Evolutionary conservation across 92 coral and sea anemone species (phyloP).

Genomic region (Porites lobata): DNA sequence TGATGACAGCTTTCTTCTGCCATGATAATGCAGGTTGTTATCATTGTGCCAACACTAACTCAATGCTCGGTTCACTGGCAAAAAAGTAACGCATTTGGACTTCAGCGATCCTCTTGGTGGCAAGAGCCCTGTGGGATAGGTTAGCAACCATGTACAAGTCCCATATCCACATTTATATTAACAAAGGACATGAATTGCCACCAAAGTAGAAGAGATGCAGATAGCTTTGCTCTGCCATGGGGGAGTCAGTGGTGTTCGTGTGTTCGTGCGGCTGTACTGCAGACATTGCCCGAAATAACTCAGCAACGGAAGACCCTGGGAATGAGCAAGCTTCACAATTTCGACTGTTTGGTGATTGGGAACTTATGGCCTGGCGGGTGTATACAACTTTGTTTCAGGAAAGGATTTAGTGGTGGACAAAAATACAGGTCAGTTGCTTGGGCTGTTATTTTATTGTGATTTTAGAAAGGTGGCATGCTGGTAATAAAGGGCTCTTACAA

Average conservation of each 20-base stretch:
- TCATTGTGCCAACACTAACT: conserved; percentile 43
- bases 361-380: not conserved
- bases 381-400: conserved; percentile 4
- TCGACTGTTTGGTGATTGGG: conserved; percentile 17
- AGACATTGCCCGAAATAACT: not conserved
- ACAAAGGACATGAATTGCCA: conserved; percentile 56
- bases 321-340: conserved; percentile 35
- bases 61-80: conserved; percentile 21
- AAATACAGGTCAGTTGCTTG: conserved; percentile 20
- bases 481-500: not conserved
- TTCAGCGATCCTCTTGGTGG: conserved; percentile 54
- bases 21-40: conserved; percentile 58
- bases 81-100: conserved; percentile 30
- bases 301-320: conserved; percentile 27
- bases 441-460: not conserved
- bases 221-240: conserved; percentile 33
- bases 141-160: conserved; percentile 44
- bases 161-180: conserved; percentile 46
- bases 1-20: conserved; percentile 42
- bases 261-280: conserved; percentile 11
- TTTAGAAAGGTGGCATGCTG: not conserved
- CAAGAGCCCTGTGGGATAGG: conserved; percentile 53
- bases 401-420: conserved; percentile 18
- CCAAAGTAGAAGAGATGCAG: conserved; percentile 44
- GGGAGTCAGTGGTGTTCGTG: conserved; percentile 39